phyloP scores from a whole-genome alignment of 2,113 vertebrate genomes.

The Salvelinus alpinus region DNA sequence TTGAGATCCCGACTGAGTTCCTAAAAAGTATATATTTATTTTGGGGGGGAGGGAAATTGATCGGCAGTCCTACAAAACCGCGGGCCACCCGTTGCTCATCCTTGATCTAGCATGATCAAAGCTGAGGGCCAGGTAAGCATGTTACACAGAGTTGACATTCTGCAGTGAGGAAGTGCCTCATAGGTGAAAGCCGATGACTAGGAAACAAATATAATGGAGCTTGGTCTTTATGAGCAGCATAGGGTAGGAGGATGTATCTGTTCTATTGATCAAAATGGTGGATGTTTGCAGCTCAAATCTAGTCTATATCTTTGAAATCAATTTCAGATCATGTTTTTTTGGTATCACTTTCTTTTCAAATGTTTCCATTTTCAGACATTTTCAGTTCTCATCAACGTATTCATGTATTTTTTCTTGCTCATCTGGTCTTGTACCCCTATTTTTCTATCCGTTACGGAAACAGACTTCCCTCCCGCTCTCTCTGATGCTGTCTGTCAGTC shows the following conservation, averaged over 20 bases:
- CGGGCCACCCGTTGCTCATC: too few species aligned
- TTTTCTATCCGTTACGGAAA: slow-evolving; percentile 31
- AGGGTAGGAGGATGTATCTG: slow-evolving; percentile 4
- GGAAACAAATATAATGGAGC: slow-evolving; percentile 9
- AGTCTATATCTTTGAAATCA: too few species aligned
- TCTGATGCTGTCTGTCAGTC: slow-evolving; percentile 59
- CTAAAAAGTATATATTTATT: too few species aligned
- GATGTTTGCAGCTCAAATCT: neutral
- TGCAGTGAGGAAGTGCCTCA: too few species aligned
- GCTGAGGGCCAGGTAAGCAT: too few species aligned
- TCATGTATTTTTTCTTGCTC: slow-evolving; percentile 24
- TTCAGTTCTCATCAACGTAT: neutral
- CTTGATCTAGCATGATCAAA: too few species aligned
- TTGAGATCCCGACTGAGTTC: neutral
- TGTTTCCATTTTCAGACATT: neutral
- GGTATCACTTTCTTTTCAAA: slow-evolving; percentile 38
- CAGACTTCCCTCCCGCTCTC: slow-evolving; percentile 18
- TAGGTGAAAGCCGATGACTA: neutral
- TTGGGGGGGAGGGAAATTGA: too few species aligned
- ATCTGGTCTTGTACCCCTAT: slow-evolving; percentile 35
- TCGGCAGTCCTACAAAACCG: too few species aligned
- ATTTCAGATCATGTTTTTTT: too few species aligned
- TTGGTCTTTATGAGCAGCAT: neutral
- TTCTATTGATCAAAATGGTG: slow-evolving; percentile 30
- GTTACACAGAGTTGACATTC: too few species aligned